Evolutionary conservation across 1,140 invertebrate species (phyloP), one percentile per base, ranked within the genome.

Genomic region (Drosophila sechellia): DNA sequence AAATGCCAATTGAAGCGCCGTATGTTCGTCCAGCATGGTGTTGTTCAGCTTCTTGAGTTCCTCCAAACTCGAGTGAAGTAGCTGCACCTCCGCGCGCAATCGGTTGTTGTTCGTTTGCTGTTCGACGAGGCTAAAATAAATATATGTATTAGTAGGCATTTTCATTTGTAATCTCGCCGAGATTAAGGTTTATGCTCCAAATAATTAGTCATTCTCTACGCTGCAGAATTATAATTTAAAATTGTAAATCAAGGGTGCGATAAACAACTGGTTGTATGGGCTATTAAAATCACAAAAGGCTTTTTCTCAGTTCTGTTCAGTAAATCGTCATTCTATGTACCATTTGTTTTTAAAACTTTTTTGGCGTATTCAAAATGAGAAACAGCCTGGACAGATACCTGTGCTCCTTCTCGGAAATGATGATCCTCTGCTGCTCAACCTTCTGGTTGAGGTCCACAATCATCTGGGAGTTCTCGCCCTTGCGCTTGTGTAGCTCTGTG

Each of bases 391-490:
- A 12, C 12, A 42, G 27, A 45, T 55, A 98, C 97, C 94, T 95
- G 25, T 94, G 79, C 93, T 97, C 96, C 93, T 96, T 96, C 17
- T 93, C 81, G 31, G 94, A 93, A 48, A 98, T 81, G 68, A 95
- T 93, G 91, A 97, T 97, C 76, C 97, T 96, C 86, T 96, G 95
- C 76, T 98, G 97, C 93, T 98, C 96, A 17, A 98, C 92, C 92
- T 95, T 95, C 66, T 95, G 94, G 93, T 97, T 98, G 3, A 99
- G 93, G 92, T 97, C 97, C 48, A 99, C 96, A 61, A 99, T 97
- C 93, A 98, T 96, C 91, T 98, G 98, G 0, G 97, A 95, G 94
- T 98, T 97, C 93, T 99, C 98, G 53, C 98, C 97, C 93, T 97
- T 95, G 57, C 96, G 94, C 81, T 96, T 95, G 90, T 98, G 97